Conservation (phyloP, 2,797 vertebrate genomes). For the Acanthurus tractus region DNA sequence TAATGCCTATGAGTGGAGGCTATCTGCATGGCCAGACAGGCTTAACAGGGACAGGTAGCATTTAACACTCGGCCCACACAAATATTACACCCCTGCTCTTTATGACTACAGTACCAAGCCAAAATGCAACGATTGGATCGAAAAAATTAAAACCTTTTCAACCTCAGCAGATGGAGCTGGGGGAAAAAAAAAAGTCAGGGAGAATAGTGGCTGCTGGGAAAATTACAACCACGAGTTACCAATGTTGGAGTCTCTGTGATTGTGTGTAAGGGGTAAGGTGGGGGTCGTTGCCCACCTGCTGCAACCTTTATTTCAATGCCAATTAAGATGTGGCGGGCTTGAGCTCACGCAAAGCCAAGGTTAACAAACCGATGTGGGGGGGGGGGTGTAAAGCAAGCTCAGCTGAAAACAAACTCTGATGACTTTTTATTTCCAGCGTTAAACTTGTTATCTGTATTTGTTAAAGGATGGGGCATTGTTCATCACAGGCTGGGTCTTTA, state of each 20-base stretch:
- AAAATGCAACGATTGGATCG: conserved; percentile 65
- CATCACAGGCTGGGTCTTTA: conserved; percentile 51
- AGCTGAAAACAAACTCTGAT: conserved; percentile 65
- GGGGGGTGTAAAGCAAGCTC: conserved; percentile 56
- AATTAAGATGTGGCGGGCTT: conserved; percentile 43
- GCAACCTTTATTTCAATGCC: conserved; percentile 58
- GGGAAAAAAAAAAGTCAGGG: background rate
- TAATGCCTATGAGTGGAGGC: conserved; percentile 64
- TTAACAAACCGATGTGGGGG: conserved; percentile 73
- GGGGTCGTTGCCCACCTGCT: conserved; percentile 14
- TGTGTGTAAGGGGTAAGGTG: background rate
- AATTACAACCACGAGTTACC: conserved; percentile 32
- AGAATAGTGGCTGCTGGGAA: conserved; percentile 22
- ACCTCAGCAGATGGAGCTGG: conserved; percentile 67
- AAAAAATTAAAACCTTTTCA: conserved; percentile 74
- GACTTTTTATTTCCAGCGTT: conserved; percentile 82
- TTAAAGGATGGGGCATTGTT: conserved; percentile 65
- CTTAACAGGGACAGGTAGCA: conserved; percentile 77
- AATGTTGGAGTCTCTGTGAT: conserved; percentile 8
- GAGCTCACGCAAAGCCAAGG: conserved; percentile 69
- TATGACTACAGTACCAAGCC: conserved; percentile 62
- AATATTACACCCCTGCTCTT: conserved; percentile 68
- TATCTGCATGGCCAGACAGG: conserved; percentile 78
- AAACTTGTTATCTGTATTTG: conserved; percentile 86
- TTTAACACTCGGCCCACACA: conserved; percentile 72